phyloP scores from a whole-genome alignment of 2,888 invertebrate species.

The Spisula subtruncata region DNA sequence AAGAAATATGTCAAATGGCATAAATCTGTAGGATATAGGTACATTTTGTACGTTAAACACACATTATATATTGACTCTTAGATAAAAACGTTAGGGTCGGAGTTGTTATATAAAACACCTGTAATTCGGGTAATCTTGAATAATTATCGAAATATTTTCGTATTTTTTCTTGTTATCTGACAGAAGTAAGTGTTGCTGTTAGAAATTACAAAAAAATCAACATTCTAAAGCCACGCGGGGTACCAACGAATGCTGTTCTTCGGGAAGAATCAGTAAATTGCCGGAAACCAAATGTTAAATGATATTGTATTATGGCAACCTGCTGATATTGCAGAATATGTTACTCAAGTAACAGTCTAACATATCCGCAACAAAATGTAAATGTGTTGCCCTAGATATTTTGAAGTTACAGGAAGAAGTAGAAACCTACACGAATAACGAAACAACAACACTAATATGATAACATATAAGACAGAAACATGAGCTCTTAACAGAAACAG shows the following conservation, averaged over 20 bases:
- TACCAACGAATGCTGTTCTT: not conserved
- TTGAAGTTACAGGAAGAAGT: too few species aligned
- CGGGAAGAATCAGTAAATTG: not conserved
- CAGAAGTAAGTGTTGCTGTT: not conserved
- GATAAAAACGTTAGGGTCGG: not conserved
- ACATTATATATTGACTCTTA: not conserved
- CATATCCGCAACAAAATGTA: too few species aligned
- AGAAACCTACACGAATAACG: not conserved
- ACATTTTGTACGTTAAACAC: not conserved
- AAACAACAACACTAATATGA: not conserved
- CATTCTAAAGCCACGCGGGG: not conserved
- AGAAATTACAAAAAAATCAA: not conserved
- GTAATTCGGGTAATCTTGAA: not conserved
- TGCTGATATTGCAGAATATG: not conserved
- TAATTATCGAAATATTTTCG: slow-evolving; percentile 23
- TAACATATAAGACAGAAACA: too few species aligned
- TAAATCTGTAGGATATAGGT: not conserved
- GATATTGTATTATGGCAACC: too few species aligned
- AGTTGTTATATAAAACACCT: slow-evolving; percentile 2
- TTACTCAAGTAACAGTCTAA: not conserved
- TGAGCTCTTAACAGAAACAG: too few species aligned
- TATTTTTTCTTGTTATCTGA: slow-evolving; percentile 16
- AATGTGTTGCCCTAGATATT: too few species aligned
- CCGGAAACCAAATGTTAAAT: not conserved
- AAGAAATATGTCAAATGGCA: too few species aligned